Conservation (phyloP, 2,888 invertebrate genomes). For the Drosophila infuscata region DNA sequence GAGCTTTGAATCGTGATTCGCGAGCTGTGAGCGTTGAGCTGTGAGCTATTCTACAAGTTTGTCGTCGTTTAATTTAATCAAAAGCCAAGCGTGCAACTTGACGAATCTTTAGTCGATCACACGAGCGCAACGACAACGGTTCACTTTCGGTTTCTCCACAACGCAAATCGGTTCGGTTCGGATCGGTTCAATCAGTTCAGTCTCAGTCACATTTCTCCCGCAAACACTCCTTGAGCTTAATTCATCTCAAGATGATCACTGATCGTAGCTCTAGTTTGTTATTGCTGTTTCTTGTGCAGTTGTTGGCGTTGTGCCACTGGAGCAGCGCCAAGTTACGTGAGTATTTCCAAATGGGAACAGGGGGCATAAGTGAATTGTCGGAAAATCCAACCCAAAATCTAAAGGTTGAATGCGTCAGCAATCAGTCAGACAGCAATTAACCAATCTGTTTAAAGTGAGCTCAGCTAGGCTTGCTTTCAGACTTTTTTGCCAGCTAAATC, state of each 20-base stretch:
- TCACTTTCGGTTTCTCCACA: constrained; percentile 40
- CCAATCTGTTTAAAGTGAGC: neutral
- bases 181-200: constrained; percentile 2
- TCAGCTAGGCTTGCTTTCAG: neutral
- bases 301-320: constrained; percentile 58
- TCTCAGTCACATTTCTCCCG: neutral
- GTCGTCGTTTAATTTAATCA: constrained; percentile 75
- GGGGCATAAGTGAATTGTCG: neutral
- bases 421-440: constrained; percentile 11
- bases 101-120: constrained; percentile 70
- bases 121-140: constrained; percentile 63
- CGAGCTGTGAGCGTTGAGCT: neutral
- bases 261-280: constrained; percentile 26
- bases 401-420: constrained; percentile 21
- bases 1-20: neutral
- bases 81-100: constrained; percentile 54
- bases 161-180: constrained; percentile 5
- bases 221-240: constrained; percentile 35
- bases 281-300: constrained; percentile 12
- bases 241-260: constrained; percentile 50
- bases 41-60: constrained; percentile 21
- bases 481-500: neutral
- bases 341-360: constrained; percentile 31
- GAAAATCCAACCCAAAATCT: constrained; percentile 11
- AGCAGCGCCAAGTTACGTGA: constrained; percentile 64